These are phyloP conservation scores for Drosophila kanapiae DNA, from an alignment of 1,140 invertebrate genomes.

Conservation along the genomic window DNA sequence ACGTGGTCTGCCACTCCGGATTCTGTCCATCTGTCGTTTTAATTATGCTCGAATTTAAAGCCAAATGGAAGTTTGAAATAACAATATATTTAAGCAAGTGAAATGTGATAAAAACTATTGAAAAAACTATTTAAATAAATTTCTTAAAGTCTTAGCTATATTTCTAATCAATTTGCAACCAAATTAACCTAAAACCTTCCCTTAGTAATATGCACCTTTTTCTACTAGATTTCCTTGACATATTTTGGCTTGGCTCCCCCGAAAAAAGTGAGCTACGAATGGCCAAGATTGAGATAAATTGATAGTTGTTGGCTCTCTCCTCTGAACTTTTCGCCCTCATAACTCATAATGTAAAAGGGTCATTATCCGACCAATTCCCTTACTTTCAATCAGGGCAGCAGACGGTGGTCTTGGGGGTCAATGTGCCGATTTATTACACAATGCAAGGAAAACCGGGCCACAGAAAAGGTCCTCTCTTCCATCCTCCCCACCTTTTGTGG, in stretches of 20 bases:
- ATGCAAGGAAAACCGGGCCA: slow-evolving; percentile 41
- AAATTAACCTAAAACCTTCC: too few relatives aligned
- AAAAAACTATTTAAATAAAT: too few relatives aligned
- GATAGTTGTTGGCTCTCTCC: slow-evolving; percentile 22
- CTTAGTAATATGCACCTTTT: not conserved
- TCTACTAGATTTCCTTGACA: not conserved
- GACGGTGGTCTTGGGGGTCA: slow-evolving; percentile 53
- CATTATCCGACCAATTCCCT: slow-evolving; percentile 55
- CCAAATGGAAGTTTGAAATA: not conserved
- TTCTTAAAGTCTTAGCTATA: not conserved
- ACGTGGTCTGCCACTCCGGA: slow-evolving; percentile 34
- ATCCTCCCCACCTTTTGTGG: slow-evolving; percentile 14
- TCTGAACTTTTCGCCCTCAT: slow-evolving; percentile 21
- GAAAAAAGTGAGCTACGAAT: slow-evolving; percentile 27
- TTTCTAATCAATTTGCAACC: not conserved
- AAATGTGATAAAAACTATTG: not conserved
- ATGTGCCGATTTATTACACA: slow-evolving; percentile 77
- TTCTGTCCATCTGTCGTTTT: slow-evolving; percentile 24
- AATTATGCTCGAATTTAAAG: slow-evolving; percentile 27
- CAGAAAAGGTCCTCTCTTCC: slow-evolving; percentile 13
- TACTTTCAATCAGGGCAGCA: slow-evolving; percentile 33
- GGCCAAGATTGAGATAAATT: slow-evolving; percentile 24
- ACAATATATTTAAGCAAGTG: not conserved
- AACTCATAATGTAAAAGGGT: slow-evolving; percentile 66
- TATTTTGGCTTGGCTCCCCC: not conserved